These are phyloP conservation scores for Myripristis jacobus DNA, from an alignment of 2,797 vertebrate species.

Conservation along the genomic window DNA sequence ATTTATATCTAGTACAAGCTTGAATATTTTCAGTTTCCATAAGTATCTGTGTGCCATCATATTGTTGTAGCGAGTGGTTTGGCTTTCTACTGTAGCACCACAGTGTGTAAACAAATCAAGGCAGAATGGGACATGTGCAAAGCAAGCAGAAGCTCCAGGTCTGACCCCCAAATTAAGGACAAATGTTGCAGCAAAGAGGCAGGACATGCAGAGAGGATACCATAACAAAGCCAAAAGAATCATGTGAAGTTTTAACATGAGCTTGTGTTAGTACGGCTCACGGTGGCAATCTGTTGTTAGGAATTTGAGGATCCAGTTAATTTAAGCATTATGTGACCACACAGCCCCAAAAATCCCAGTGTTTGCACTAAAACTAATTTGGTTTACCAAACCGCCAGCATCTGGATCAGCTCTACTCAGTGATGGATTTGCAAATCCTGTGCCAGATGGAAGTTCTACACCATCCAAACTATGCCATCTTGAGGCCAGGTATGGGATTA, in stretches of 20 bases:
- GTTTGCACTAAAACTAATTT: neutral
- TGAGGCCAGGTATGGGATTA: constrained; percentile 4
- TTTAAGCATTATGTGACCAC: neutral
- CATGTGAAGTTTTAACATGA: neutral
- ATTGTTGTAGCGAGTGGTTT: constrained; percentile 58
- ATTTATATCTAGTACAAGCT: neutral
- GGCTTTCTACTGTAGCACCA: constrained; percentile 20
- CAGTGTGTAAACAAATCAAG: neutral
- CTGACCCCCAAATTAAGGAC: constrained; percentile 9
- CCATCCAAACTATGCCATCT: constrained; percentile 26
- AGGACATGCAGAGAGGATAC: constrained; percentile 68
- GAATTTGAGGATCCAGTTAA: constrained; percentile 24
- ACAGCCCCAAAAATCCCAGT: constrained; percentile 6
- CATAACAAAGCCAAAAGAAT: constrained; percentile 38
- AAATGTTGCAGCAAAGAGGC: constrained; percentile 32
- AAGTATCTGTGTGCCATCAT: constrained; percentile 38
- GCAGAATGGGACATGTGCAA: neutral
- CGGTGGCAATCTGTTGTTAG: neutral
- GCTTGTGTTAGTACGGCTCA: constrained; percentile 17
- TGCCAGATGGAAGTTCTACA: neutral
- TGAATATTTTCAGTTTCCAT: constrained; percentile 10
- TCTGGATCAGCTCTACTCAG: neutral
- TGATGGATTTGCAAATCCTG: neutral
- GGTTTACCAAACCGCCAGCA: neutral
- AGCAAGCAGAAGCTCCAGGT: constrained; percentile 3